Evolutionary conservation across 2,888 invertebrate species (phyloP), one percentile per base, ranked within the genome.

Genomic region (Crossocerus cetratus): DNA sequence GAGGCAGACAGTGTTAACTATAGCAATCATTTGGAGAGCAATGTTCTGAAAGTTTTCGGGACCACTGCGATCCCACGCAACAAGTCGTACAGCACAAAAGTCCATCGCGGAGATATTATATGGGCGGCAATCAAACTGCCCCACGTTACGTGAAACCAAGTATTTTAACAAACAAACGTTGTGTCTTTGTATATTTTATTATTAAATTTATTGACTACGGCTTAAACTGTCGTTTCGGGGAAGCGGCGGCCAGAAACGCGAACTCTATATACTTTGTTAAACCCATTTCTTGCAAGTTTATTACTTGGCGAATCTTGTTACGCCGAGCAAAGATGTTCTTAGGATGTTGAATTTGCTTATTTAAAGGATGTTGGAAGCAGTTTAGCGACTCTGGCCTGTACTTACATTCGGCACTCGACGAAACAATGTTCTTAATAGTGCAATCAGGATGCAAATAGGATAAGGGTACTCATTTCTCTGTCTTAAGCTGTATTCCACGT

Each of bases 251-350:
- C 16, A n/a, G 5, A 4, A 14, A 16, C 16, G 49, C 14, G n/a
- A n/a, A 49, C 16, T 49, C 49, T 49, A n/a, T 49, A 49, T 49
- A n/a, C 43, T 49, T 49, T 49, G 49, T 49, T 49, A 49, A 49
- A 14, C 3, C 16, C 49, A 49, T 49, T 16, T 49, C 49, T 14
- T 16, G 5, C 3, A 49, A 49, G 16, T 49, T 16, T 49, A 16
- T 49, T 49, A 16, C 16, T 49, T 49, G 14, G 49, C 5, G 5
- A 49, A 49, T 2, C 49, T 49, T 49, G 49, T 49, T 49, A 49
- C 14, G 32, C 32, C 32, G 8, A 16, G 16, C 16, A 49, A 16
- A 49, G 16, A 49, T 16, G 16, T 49, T 49, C 49, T 49, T 49
- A 16, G 16, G 16, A 49, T 49, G 49, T 49, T 49, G 16, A 49